Conservation (phyloP, 2,113 vertebrate genomes). For the Daphoenositta chrysoptera region DNA sequence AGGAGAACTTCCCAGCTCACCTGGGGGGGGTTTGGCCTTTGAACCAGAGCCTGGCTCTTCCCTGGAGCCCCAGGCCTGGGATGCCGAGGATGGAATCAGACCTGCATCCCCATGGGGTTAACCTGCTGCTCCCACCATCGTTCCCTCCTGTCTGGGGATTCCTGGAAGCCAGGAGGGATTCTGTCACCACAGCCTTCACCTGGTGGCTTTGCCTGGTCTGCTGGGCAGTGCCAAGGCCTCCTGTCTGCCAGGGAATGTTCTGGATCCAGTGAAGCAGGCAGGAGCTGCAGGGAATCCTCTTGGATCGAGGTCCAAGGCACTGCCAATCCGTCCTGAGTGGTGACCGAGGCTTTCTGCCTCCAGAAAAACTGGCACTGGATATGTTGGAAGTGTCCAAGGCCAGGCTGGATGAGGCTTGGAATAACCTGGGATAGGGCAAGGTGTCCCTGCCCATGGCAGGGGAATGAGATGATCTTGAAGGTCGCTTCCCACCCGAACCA, state of each 20-base stretch:
- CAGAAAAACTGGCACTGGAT: neutral
- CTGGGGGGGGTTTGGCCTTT: neutral
- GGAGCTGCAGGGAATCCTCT: neutral
- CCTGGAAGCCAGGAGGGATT: neutral
- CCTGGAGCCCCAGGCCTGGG: neutral
- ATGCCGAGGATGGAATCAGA: neutral
- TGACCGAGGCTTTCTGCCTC: accelerated
- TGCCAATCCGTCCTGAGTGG: neutral
- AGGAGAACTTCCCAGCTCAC: neutral
- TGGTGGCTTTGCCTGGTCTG: neutral
- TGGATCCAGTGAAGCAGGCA: neutral
- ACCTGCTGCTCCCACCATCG: neutral
- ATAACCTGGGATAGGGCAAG: neutral
- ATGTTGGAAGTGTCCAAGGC: neutral
- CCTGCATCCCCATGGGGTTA: neutral
- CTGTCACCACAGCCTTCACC: neutral
- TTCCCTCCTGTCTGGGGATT: neutral
- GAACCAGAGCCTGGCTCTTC: neutral
- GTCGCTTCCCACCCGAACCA: neutral
- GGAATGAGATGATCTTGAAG: neutral
- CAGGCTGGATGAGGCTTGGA: neutral
- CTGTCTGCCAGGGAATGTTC: neutral
- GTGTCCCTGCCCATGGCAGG: neutral
- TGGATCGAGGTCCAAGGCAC: accelerated
- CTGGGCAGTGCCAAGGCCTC: neutral